Percentiles rank a stretch among this genome's conserved stretches.
phyloP scores from a whole-genome alignment of 2,888 invertebrate genomes.

The Camponotus fellah region DNA sequence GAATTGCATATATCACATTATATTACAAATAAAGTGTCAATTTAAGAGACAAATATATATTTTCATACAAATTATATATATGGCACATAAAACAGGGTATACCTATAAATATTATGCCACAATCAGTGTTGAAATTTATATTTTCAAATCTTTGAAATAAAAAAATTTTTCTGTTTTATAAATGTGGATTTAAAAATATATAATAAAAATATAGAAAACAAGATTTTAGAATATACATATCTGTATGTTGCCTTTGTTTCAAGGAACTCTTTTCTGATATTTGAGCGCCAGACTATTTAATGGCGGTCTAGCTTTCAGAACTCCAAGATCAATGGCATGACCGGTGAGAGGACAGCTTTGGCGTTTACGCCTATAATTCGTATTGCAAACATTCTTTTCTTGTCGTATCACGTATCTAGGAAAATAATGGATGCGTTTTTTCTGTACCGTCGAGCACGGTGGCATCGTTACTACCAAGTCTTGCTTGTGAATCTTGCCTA shows the following conservation, averaged over 20 bases:
- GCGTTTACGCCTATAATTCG: constrained; percentile 69
- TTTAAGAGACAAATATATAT: constrained; percentile 10
- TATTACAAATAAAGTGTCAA: not conserved
- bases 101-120: constrained; percentile 3
- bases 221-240: not conserved
- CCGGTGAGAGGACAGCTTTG: constrained; percentile 79
- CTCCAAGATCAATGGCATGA: constrained; percentile 80
- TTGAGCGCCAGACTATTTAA: constrained; percentile 78
- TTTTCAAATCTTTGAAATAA: constrained; percentile 9
- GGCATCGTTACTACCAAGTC: constrained; percentile 79
- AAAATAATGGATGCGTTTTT: constrained; percentile 81
- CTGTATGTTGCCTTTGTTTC: not conserved
- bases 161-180: not conserved
- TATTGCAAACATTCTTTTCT: constrained; percentile 67
- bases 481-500: constrained; percentile 78
- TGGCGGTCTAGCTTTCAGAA: constrained; percentile 73
- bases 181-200: not conserved
- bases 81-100: not conserved
- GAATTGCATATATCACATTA: not conserved
- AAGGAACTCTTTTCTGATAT: constrained; percentile 74
- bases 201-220: not conserved
- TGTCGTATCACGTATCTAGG: constrained; percentile 79
- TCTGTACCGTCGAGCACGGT: constrained; percentile 74
- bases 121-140: not conserved
- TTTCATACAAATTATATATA: not conserved